A percentile compares a stretch with the other conserved stretches of the same genome.
Evolutionary conservation across 2,797 vertebrate genomes (phyloP).

Genomic region (Sciurus vulgaris): DNA sequence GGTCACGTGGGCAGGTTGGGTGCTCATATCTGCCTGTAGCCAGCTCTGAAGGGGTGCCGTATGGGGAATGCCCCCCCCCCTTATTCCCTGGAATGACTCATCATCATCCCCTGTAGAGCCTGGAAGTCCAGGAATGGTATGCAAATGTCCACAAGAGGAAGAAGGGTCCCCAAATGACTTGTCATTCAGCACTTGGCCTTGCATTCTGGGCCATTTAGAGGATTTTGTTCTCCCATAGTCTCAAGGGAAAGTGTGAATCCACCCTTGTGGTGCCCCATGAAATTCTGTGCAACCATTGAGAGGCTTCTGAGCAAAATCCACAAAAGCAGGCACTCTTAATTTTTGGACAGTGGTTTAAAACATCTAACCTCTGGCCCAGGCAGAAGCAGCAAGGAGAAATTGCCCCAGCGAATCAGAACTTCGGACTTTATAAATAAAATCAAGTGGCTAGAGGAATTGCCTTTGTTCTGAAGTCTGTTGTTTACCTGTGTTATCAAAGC

Average conservation of each 20-base stretch:
- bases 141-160: not conserved
- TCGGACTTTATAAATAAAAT: not conserved
- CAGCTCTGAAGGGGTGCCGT: not conserved
- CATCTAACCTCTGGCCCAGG: not conserved
- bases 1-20: not conserved
- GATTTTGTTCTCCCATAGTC: not conserved
- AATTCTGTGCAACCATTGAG: not conserved
- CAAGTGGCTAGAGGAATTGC: not conserved
- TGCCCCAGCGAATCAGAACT: not conserved
- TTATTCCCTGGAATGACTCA: not conserved
- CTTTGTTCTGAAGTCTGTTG: not conserved
- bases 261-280: rapidly evolving
- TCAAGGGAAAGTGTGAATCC: not conserved
- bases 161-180: rapidly evolving
- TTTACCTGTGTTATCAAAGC: not conserved
- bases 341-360: not conserved
- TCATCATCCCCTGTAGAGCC: not conserved
- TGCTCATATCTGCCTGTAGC: not conserved
- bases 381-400: not conserved
- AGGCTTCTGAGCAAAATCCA: not conserved
- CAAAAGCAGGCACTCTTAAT: not conserved
- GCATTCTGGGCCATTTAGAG: rapidly evolving
- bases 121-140: not conserved
- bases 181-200: not conserved
- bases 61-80: not conserved